phyloP scores from a whole-genome alignment of 2,888 invertebrate genomes.

The Nephrotoma guestfalica region DNA sequence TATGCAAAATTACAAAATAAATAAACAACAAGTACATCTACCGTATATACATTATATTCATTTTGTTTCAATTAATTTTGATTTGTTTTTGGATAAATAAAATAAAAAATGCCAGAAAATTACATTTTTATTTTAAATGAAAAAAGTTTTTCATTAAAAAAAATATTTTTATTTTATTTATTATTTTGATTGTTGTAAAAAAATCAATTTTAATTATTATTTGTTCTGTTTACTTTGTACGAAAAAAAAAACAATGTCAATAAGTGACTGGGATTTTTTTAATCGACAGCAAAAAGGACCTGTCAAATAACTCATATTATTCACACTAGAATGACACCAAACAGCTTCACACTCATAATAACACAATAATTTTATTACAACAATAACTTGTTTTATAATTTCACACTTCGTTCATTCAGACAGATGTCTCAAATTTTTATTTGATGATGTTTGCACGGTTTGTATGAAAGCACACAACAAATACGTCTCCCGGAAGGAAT shows the following conservation, averaged over 20 bases:
- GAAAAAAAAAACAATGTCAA: not conserved
- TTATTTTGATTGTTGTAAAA: not conserved
- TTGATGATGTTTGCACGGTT: not conserved
- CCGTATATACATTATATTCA: not conserved
- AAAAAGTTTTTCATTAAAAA: not conserved
- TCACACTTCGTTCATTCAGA: constrained; percentile 6
- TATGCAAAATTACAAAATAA: not conserved
- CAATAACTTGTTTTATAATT: constrained; percentile 4
- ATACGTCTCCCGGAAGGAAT: not conserved
- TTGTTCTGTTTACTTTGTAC: not conserved
- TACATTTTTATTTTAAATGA: not conserved
- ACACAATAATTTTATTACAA: not conserved
- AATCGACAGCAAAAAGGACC: not conserved
- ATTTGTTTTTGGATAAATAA: not conserved
- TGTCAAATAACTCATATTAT: not conserved
- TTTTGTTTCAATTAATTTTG: not conserved
- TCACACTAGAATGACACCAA: not conserved
- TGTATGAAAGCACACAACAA: not conserved
- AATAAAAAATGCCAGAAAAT: not conserved
- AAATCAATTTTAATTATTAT: not conserved
- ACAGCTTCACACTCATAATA: not conserved
- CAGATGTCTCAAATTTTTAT: constrained; percentile 4
- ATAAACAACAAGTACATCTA: not conserved
- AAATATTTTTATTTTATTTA: not conserved
- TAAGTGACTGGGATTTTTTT: not conserved